Evolutionary conservation across 2,797 vertebrate species (phyloP).

Genomic region (Micropoecilia bifurca): DNA sequence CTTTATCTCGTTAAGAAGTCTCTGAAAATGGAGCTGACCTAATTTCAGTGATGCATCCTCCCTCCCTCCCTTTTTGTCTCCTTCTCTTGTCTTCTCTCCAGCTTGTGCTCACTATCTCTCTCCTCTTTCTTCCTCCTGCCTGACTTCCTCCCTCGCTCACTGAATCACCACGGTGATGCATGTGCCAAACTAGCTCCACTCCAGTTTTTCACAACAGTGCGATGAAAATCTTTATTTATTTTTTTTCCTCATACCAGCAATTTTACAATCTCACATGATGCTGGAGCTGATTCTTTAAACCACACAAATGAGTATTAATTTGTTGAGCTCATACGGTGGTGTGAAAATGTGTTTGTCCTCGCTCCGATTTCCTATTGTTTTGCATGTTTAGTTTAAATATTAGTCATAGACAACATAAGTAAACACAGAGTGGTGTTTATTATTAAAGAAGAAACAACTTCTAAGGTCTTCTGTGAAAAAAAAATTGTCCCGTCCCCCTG

Average conservation of each 20-base stretch:
- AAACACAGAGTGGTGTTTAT: no score
- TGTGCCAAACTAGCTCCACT: slow-evolving; percentile 76
- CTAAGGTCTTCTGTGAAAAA: no score
- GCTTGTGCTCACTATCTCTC: slow-evolving; percentile 38
- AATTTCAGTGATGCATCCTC: slow-evolving; percentile 69
- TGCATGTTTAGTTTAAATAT: no score
- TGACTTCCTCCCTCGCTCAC: slow-evolving; percentile 76
- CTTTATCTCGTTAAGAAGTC: slow-evolving; percentile 68
- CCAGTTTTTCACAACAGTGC: slow-evolving; percentile 73
- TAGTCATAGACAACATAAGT: no score
- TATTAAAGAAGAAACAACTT: no score
- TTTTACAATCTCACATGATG: slow-evolving; percentile 40
- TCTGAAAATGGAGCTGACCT: slow-evolving; percentile 81
- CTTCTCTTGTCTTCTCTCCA: slow-evolving; percentile 57
- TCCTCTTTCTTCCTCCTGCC: slow-evolving; percentile 57
- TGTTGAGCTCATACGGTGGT: slow-evolving; percentile 30
- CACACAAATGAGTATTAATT: slow-evolving; percentile 43
- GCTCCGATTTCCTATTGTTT: no score
- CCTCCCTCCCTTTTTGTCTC: slow-evolving; percentile 24
- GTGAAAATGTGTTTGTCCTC: no score
- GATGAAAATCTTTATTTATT: slow-evolving; percentile 41
- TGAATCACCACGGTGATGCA: slow-evolving; percentile 79
- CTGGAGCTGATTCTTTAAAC: slow-evolving; percentile 38
- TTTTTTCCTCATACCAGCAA: slow-evolving; percentile 27
- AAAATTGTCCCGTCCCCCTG: no score